These are phyloP conservation scores for Percopsis omiscomaycus DNA, from an alignment of 2,797 vertebrate species.

Conservation along the genomic window DNA sequence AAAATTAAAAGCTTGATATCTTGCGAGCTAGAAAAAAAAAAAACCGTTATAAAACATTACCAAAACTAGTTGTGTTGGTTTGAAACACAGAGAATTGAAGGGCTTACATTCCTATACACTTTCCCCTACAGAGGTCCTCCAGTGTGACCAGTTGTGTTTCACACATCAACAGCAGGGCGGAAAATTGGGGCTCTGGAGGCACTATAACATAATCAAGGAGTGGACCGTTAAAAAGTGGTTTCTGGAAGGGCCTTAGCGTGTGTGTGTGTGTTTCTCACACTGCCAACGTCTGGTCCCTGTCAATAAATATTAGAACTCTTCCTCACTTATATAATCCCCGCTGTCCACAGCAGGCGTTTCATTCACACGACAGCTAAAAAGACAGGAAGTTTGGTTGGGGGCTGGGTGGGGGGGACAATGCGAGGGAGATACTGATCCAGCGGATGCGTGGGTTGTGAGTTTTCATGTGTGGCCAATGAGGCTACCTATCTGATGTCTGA, in stretches of 20 bases:
- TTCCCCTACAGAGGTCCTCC: no score
- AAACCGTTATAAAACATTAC: no score
- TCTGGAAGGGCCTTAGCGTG: neutral
- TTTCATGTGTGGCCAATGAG: neutral
- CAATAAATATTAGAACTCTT: slow-evolving; percentile 26
- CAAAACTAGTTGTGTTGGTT: no score
- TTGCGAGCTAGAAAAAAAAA: no score
- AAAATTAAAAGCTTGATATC: no score
- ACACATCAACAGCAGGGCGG: no score
- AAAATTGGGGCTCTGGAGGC: neutral
- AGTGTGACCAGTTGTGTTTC: no score
- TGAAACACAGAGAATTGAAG: no score
- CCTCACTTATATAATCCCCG: slow-evolving; percentile 25
- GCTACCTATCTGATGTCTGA: neutral
- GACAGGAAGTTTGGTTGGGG: slow-evolving; percentile 22
- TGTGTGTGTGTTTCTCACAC: slow-evolving; percentile 1
- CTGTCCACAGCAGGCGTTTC: neutral
- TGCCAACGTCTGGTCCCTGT: slow-evolving; percentile 3
- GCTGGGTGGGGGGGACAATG: no score
- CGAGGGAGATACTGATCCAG: neutral
- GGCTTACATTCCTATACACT: no score
- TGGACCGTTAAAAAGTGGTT: no score
- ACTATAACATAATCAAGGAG: neutral
- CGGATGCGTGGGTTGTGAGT: neutral
- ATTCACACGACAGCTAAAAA: slow-evolving; percentile 5